Base-by-base conservation (phyloP, 2,888 invertebrate genomes). In the Orgyia antiqua region DNA sequence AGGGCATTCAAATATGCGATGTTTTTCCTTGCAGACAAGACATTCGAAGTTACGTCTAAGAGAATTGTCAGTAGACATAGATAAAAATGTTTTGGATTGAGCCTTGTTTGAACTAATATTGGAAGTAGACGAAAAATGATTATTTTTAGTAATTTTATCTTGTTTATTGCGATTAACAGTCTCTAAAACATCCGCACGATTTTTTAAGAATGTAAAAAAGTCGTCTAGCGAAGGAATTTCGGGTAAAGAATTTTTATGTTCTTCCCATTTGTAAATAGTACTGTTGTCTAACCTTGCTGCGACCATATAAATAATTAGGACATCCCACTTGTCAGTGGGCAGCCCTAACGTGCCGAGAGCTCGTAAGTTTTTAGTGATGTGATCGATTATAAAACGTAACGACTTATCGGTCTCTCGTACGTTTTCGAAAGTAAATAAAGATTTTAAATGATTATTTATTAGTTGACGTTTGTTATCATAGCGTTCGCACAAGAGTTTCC, bases 241-340 rank as follows among this genome's bases (percentile, higher is more conserved):
- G 7, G 9, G 10, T 3, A 31, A 18, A 19, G 2, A 33, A 3
- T 42, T 47, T 2, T 48, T 34, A 10, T 35, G 11, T 12, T 56
- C 57, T 10, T 58, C 53, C 51, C 55, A 58, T 29, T 57, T 54
- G 3, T 23, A 5, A 3, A 45, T 5, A 1, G 54, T 51, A 4
- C 23, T 8, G 13, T n/a, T 27, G 10, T 53, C 51, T 15, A 54
- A 21, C 21, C 47, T 51, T 1, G 40, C 8, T 45, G 4, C 3
- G 4, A 15, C 6, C 3, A 15, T 15, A 15, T 15, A 6, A 4
- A 15, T 15, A 15, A 15, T 6, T 15, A 15, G 6, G 4, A 15
- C 15, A 6, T 15, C 15, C 15, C 15, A 15, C 15, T 15, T 3
- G 4, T 15, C 40, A 8, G 46, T 51, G 1, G 49, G 42, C 6